Conservation (phyloP, 2,113 vertebrate genomes). For the Antechinus stuartii region DNA sequence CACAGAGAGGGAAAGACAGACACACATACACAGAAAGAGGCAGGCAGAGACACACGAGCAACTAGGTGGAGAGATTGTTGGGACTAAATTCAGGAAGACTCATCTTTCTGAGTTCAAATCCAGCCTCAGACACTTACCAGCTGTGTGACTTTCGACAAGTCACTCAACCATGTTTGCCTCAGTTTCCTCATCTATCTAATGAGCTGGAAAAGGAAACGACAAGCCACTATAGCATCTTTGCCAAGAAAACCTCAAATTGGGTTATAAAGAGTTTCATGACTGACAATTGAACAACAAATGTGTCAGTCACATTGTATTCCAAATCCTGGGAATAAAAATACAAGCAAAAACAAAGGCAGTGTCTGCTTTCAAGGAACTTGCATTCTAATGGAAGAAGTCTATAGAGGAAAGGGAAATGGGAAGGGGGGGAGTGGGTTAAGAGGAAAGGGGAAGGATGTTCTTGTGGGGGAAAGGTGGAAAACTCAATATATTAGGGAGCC, state of each 20-base stretch:
- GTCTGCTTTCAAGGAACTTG: not conserved
- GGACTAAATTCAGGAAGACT: not conserved
- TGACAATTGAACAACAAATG: not conserved
- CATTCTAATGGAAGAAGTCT: not conserved
- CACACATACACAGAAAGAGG: no score
- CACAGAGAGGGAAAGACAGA: no score
- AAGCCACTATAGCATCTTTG: not conserved
- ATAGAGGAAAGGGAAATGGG: not conserved
- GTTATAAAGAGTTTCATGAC: not conserved
- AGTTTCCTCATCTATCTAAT: not conserved
- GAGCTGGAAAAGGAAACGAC: not conserved
- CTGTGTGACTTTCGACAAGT: not conserved
- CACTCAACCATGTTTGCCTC: not conserved
- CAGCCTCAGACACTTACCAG: not conserved
- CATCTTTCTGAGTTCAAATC: not conserved
- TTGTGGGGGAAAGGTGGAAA: not conserved
- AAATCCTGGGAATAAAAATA: not conserved
- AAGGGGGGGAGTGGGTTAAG: not conserved
- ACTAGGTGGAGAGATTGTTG: not conserved
- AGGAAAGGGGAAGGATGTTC: not conserved
- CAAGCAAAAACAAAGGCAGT: not conserved
- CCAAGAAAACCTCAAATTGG: not conserved
- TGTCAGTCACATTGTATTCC: not conserved
- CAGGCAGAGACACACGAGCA: no score
- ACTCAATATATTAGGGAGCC: not conserved